Conservation (phyloP, 2,113 vertebrate genomes). For the Campylomormyrus numenius region DNA sequence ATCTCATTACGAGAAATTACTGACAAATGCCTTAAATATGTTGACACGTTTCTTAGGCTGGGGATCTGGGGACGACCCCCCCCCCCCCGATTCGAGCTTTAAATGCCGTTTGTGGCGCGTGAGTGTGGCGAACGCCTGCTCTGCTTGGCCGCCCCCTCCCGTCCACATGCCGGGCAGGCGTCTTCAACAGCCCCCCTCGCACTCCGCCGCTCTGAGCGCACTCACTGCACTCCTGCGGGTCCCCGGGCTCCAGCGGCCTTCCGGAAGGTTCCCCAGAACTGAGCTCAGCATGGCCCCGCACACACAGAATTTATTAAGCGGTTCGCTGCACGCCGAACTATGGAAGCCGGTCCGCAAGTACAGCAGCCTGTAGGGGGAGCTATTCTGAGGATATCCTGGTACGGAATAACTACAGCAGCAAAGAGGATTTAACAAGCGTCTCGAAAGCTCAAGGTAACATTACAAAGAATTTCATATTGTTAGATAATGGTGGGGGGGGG, state of each 20-base stretch:
- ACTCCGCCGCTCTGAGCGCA: not conserved
- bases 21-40: not conserved
- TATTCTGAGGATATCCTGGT: not conserved
- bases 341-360: not conserved
- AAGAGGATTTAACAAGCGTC: not conserved
- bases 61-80: not conserved
- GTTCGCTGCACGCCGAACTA: not conserved
- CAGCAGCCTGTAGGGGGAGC: not conserved
- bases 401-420: not conserved
- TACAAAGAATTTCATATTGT: not conserved
- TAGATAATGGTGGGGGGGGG: not conserved
- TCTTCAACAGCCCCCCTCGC: not conserved
- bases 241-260: constrained; percentile 27
- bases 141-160: not conserved
- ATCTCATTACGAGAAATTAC: not conserved
- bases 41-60: not conserved
- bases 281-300: not conserved
- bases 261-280: constrained; percentile 3
- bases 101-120: not conserved
- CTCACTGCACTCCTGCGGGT: constrained; percentile 10
- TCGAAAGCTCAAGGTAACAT: not conserved
- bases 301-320: not conserved
- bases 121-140: not conserved
- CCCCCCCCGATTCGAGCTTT: not conserved
- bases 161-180: not conserved